These are phyloP conservation scores for Entomobrya proxima DNA, from an alignment of 2,888 invertebrate species.

Conservation along the genomic window DNA sequence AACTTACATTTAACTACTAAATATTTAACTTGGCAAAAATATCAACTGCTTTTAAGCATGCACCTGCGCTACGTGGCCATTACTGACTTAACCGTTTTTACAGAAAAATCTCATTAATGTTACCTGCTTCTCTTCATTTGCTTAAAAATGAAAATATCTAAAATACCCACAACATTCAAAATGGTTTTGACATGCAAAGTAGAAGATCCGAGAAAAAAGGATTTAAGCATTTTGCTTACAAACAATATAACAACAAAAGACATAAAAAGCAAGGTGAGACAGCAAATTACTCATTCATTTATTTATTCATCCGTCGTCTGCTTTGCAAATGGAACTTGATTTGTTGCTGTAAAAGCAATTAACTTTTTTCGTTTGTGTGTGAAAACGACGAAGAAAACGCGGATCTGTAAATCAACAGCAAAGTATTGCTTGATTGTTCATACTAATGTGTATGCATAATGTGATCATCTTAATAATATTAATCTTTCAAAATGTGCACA, in stretches of 20 bases:
- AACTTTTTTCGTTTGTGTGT: slow-evolving; percentile 36
- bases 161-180: background rate
- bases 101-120: slow-evolving; percentile 36
- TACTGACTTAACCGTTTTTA: too few species aligned
- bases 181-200: background rate
- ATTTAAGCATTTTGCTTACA: background rate
- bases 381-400: background rate
- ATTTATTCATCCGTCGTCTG: slow-evolving; percentile 33
- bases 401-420: slow-evolving; percentile 61
- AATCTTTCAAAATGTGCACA: slow-evolving; percentile 16
- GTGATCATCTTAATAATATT: slow-evolving; percentile 50
- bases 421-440: slow-evolving; percentile 49
- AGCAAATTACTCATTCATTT: slow-evolving; percentile 40
- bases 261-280: slow-evolving; percentile 19
- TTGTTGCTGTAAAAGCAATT: slow-evolving; percentile 59
- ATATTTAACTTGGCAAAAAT: background rate
- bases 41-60: too few species aligned
- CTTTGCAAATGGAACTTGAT: slow-evolving; percentile 58
- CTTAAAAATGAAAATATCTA: slow-evolving; percentile 19
- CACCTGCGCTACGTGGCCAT: too few species aligned
- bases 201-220: background rate
- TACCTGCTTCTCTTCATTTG: background rate
- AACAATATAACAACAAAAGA: slow-evolving; percentile 5
- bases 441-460: slow-evolving; percentile 24
- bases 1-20: slow-evolving; percentile 3